Base-by-base conservation (phyloP, 2,888 invertebrate species). In the Fragum whitleyi region DNA sequence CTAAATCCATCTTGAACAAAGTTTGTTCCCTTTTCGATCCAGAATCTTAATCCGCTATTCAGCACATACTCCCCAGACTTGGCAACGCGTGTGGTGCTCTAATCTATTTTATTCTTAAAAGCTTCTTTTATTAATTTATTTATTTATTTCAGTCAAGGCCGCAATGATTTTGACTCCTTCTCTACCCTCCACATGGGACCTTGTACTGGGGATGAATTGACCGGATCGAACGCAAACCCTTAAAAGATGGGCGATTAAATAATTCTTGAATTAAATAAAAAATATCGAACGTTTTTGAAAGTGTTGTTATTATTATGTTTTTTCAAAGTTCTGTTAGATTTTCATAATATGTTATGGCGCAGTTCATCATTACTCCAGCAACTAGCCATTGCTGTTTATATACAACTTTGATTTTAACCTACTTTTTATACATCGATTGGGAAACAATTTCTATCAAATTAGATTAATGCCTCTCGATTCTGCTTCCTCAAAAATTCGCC, bases 141-240 rank as follows among this genome's bases (percentile, higher is more conserved):
- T 14, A 3, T 47, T 5, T 57, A 57, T 19, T 77, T 9, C 73
- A 81, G 81, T 47, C 59, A 81, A 47, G 81, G 81, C 14, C 51
- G 23, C 19, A 36, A 67, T 42, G 76, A 53, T 32, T 75, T 68
- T 21, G 81, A 75, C 5, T 57, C 42, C 9, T 81, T 81, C 65
- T 36, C 53, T 7, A 53, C 72, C 19, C 72, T 78, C 0, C 81
- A 81, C 28, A 53, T 53, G 11, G 81, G 81, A 3, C 71, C 77
- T 11, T 81, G 81, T 68, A 81, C 74, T 19, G 81, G 77, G 7
- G 39, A 74, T 26, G 81, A 81, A 59, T 61, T 74, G 65, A 65
- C 32, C 0, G 70, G 28, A 11, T 51, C 39, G 16, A 59, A 26
- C 1, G 36, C 62, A 5, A 39, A n/a, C n/a, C n/a, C n/a, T n/a